phyloP scores from a whole-genome alignment of 2,113 vertebrate species.

The Callospermophilus lateralis region DNA sequence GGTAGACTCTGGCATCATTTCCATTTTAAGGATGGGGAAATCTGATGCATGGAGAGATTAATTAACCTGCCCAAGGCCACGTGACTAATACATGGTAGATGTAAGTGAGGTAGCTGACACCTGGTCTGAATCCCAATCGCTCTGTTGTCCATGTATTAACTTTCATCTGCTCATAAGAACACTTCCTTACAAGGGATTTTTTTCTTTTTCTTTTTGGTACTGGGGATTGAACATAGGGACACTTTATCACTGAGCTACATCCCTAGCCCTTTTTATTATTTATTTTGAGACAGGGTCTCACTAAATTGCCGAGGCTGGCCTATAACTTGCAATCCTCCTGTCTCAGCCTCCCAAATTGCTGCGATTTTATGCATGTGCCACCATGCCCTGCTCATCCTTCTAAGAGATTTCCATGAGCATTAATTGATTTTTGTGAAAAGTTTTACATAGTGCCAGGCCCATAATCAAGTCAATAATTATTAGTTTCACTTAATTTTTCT shows the following conservation, averaged over 20 bases:
- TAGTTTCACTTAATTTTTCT: slow-evolving; percentile 29
- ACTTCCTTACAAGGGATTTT: background rate
- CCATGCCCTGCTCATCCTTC: background rate
- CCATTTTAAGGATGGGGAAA: background rate
- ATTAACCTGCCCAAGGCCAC: background rate
- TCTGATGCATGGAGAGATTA: background rate
- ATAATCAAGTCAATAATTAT: background rate
- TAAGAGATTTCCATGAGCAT: background rate
- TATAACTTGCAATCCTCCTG: too few species aligned
- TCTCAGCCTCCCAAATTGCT: too few species aligned
- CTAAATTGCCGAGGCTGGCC: too few species aligned
- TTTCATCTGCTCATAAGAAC: background rate
- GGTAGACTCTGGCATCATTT: background rate
- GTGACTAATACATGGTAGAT: background rate
- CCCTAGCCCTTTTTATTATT: too few species aligned
- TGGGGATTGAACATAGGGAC: too few species aligned
- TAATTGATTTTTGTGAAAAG: background rate
- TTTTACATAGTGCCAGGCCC: background rate
- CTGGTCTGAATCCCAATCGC: background rate
- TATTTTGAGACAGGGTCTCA: too few species aligned
- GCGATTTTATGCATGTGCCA: too few species aligned
- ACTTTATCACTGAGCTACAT: too few species aligned
- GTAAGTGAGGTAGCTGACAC: background rate
- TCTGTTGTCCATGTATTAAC: background rate
- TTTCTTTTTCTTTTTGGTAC: too few species aligned